These are phyloP conservation scores for Argopecten irradians DNA, from an alignment of 1,140 invertebrate genomes.

Conservation along the genomic window DNA sequence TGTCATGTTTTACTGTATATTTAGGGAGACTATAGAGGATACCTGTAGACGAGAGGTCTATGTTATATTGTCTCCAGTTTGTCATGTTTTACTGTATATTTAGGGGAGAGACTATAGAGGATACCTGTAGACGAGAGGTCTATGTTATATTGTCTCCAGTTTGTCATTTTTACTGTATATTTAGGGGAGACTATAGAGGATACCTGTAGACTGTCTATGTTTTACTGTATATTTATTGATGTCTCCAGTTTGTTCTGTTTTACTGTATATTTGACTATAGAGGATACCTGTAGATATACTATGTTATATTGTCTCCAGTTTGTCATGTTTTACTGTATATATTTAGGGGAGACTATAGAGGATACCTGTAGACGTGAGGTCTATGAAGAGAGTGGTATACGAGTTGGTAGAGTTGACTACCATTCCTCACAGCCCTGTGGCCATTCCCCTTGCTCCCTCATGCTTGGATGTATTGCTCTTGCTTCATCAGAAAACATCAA, in stretches of 20 bases:
- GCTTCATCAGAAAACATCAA: slow-evolving; percentile 71
- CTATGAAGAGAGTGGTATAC: slow-evolving; percentile 81
- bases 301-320: not conserved
- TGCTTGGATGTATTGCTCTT: slow-evolving; percentile 80
- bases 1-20: no score
- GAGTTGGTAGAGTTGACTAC: slow-evolving; percentile 78
- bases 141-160: no score
- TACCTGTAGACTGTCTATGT: no score
- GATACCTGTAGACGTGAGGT: slow-evolving; percentile 80
- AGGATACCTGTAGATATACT: not conserved
- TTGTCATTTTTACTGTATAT: no score
- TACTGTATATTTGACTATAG: not conserved
- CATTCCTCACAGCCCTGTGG: slow-evolving; percentile 81
- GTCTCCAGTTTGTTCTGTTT: not conserved
- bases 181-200: no score
- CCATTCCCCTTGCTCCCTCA: slow-evolving; percentile 79
- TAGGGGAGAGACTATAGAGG: no score
- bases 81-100: no score
- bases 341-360: slow-evolving; percentile 79
- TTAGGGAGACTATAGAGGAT: no score
- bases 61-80: no score
- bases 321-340: not conserved
- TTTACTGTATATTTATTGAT: no score
- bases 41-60: no score
- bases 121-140: no score